Base-by-base conservation (phyloP, 2,888 invertebrate genomes). In the Pammene aurita region DNA sequence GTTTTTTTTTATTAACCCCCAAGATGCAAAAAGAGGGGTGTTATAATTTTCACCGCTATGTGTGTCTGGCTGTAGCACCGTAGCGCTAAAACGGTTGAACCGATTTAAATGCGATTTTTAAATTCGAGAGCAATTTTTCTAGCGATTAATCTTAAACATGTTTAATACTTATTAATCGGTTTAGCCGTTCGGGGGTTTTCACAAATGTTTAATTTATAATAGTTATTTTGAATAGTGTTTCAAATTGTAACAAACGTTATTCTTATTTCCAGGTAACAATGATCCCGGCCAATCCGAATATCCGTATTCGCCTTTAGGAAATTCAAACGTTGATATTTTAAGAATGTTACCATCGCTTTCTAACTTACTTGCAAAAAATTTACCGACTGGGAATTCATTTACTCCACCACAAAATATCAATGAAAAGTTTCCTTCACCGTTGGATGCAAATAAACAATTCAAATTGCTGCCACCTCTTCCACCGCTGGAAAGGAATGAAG, bases 211-310 rank as follows among this genome's bases (percentile, higher is more conserved):
- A 26, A 26, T 26, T 26, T 38, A 38, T 38, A 9, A 9, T 38
- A 9, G 38, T 38, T 38, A 9, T 38, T 42, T 11, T 10, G n/a
- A 2, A 10, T 41, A 48, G 0, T 14, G 2, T 9, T 18, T 48
- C 9, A 48, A 10, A 48, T 18, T 4, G 4, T 38, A 38, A 56
- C 16, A 9, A 0, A 56, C n/a, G 10, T 7, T 18, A 48, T 9
- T 13, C 16, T 61, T 46, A 1, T 38, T 61, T 61, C 7, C 61
- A 61, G 61, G 61, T 61, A 35, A 16, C 48, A 48, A 16, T 13
- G 48, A 48, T 1, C 7, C 50, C 48, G 48, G 48, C n/a, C 61
- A 61, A 50, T 61, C 61, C 18, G 48, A 61, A 38, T 61, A 61
- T 7, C 61, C 61, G 6, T 61, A 50, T n/a, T 50, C 61, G 16